Evolutionary conservation across 2,888 invertebrate species (phyloP), one percentile per base, ranked within the genome.

Genomic region (Sicus ferrugineus): DNA sequence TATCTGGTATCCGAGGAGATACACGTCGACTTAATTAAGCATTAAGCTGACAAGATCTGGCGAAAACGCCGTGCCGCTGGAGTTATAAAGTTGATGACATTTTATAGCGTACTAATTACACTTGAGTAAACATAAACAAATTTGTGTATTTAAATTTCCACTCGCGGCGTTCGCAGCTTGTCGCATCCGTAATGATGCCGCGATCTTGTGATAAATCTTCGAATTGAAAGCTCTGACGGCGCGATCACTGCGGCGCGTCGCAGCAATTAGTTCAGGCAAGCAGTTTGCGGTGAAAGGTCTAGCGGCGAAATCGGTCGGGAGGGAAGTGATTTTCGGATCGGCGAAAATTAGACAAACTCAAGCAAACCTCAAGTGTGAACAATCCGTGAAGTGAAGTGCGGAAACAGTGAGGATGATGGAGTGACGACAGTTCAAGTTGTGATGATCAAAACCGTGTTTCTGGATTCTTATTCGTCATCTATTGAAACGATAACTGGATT

Each of bases 151-250:
- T 66, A 46, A 56, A 56, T 46, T 56, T 28, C 26, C 38, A 42
- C 28, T 63, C 50, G 59, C 59, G 11, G 4, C 59, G 38, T 59
- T 63, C 63, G 50, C 63, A 63, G 63, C 63, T 30, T 63, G 63
- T 63, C 48, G 48, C 63, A 63, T 63, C 64, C 52, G 23, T 62
- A 50, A 64, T 64, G 64, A 64, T 64, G 50, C 48, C 52, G 50
- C 21, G 56, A 42, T 56, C 54, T 38, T 42, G 65, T 56, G 66
- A 66, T 66, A 66, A 66, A 66, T 66, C 66, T 56, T 66, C 64
- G 26, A 46, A 56, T 66, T n/a, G 66, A 66, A 26, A 66, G 56
- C 56, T 50, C 64, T 23, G 28, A 28, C 30, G 38, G 6, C 11
- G 54, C n/a, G 34, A 31, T 26, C 54, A 34, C 38, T 26, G 19